A percentile compares a stretch with the other conserved stretches of the same genome.
These are phyloP conservation scores for Myrmecophaga tridactyla DNA, from an alignment of 2,113 vertebrate genomes.

Conservation along the genomic window DNA sequence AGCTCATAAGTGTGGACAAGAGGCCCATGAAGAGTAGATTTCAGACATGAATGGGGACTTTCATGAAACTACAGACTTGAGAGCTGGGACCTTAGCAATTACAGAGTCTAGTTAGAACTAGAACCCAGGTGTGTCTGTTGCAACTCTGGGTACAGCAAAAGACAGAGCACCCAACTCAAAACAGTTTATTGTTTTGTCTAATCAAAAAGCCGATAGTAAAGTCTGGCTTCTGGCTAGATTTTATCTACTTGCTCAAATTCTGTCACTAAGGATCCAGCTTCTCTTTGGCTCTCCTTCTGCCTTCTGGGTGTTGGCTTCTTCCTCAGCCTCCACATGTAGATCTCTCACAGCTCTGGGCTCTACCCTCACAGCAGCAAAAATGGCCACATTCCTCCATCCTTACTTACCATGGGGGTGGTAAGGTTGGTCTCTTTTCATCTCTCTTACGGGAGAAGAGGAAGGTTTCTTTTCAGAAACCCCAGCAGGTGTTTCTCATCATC, in stretches of 20 bases:
- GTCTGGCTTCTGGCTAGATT: neutral
- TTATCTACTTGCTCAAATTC: neutral
- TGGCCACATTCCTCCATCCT: accelerated
- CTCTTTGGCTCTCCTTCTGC: neutral
- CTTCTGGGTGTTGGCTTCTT: neutral
- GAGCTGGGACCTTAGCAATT: neutral
- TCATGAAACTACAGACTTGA: neutral
- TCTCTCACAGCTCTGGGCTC: accelerated
- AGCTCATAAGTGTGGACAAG: too few relatives aligned
- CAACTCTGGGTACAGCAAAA: too few relatives aligned
- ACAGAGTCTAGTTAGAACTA: accelerated
- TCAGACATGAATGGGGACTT: accelerated
- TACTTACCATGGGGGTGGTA: accelerated
- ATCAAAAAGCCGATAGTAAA: accelerated
- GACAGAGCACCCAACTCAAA: accelerated
- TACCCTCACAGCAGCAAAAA: accelerated
- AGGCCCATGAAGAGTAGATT: neutral
- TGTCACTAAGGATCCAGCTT: too few relatives aligned
- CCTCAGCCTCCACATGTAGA: accelerated
- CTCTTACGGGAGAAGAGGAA: accelerated
- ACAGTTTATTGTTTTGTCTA: accelerated
- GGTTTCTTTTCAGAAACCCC: too few relatives aligned
- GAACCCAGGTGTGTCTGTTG: too few relatives aligned
- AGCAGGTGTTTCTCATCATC: accelerated
- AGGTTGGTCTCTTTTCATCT: accelerated